phyloP scores from a whole-genome alignment of 2,888 invertebrate species.

The Orgyia antiqua region DNA sequence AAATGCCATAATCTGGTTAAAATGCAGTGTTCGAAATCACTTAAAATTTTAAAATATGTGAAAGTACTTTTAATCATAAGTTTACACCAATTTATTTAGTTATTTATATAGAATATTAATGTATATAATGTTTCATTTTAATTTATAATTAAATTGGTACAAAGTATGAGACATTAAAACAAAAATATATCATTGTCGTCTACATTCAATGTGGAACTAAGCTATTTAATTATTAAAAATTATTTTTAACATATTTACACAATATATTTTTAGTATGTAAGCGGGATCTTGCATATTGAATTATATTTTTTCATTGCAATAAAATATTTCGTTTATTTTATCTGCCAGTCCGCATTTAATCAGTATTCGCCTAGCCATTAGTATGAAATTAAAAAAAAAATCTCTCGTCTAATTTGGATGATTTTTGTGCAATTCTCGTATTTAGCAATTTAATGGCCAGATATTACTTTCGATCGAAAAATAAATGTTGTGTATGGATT shows the following conservation, averaged over 20 bases:
- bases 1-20: slow-evolving; percentile 28
- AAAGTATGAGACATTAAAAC: slow-evolving; percentile 22
- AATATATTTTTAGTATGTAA: slow-evolving; percentile 32
- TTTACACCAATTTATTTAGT: slow-evolving; percentile 29
- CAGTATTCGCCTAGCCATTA: slow-evolving; percentile 28
- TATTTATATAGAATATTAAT: slow-evolving; percentile 37
- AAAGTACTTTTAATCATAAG: slow-evolving; percentile 28
- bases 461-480: slow-evolving; percentile 29
- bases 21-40: slow-evolving; percentile 19
- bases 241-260: slow-evolving; percentile 20
- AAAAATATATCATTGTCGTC: slow-evolving; percentile 13
- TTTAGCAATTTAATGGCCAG: too few relatives aligned
- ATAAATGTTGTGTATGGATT: slow-evolving; percentile 31
- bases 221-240: slow-evolving; percentile 23
- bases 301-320: slow-evolving; percentile 43
- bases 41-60: slow-evolving; percentile 19
- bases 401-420: too few relatives aligned
- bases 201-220: slow-evolving; percentile 35
- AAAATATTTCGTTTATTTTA: slow-evolving; percentile 35
- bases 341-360: slow-evolving; percentile 65
- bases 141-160: slow-evolving; percentile 26
- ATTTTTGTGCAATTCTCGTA: too few relatives aligned
- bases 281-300: slow-evolving; percentile 56
- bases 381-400: slow-evolving; percentile 21
- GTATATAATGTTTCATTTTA: slow-evolving; percentile 39